These are phyloP conservation scores for Pluvialis apricaria DNA, from an alignment of 2,113 vertebrate species.

Conservation along the genomic window DNA sequence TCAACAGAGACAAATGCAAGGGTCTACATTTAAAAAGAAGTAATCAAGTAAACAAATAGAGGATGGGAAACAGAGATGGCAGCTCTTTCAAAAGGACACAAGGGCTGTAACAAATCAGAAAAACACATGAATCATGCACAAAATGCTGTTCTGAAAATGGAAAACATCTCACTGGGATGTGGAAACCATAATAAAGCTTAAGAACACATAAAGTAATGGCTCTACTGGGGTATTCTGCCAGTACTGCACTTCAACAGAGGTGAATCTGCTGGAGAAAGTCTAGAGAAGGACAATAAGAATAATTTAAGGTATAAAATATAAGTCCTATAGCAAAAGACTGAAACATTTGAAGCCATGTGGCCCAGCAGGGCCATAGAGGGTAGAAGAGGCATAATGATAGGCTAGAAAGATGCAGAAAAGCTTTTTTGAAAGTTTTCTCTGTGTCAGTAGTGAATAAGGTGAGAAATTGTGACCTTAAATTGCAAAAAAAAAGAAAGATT, in stretches of 20 bases:
- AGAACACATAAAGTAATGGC: background rate
- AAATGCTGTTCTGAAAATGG: background rate
- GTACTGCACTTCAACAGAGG: background rate
- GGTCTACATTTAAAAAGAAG: background rate
- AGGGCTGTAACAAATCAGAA: background rate
- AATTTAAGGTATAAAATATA: background rate
- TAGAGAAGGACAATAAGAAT: background rate
- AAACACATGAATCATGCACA: background rate
- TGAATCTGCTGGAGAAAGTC: background rate
- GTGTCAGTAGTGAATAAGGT: background rate
- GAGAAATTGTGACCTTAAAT: background rate
- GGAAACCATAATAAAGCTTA: background rate
- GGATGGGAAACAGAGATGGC: background rate
- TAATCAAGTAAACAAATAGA: background rate
- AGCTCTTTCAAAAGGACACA: background rate
- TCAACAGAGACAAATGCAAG: background rate
- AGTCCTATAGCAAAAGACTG: background rate
- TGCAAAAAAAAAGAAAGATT: background rate
- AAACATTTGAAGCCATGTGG: background rate
- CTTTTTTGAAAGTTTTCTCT: background rate
- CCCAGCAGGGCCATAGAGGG: background rate
- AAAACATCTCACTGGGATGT: background rate
- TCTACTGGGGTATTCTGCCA: background rate
- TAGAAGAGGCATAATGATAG: background rate
- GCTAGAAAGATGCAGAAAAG: background rate